These are phyloP conservation scores for Channa argus DNA, from an alignment of 2,113 vertebrate species.

Conservation along the genomic window DNA sequence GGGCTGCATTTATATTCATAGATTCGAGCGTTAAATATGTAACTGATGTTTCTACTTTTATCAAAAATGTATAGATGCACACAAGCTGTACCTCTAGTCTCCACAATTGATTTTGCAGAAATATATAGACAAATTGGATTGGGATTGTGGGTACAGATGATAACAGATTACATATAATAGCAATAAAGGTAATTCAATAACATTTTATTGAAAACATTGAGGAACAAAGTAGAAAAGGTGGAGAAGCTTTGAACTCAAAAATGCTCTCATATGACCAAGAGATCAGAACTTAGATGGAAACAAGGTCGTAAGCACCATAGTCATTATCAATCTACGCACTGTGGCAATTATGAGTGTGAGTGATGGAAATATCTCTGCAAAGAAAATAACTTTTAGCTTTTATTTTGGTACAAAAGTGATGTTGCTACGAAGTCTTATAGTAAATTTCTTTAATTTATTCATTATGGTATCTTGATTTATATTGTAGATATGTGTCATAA, in stretches of 20 bases:
- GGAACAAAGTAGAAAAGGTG: background rate
- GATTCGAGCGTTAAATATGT: too few species aligned
- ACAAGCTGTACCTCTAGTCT: constrained; percentile 12
- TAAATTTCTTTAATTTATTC: too few species aligned
- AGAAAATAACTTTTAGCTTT: too few species aligned
- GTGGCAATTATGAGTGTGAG: background rate
- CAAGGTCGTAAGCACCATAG: background rate
- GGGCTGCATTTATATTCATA: too few species aligned
- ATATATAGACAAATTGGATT: background rate
- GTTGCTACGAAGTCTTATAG: too few species aligned
- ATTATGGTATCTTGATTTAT: too few species aligned
- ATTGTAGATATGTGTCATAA: background rate
- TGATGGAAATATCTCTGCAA: background rate
- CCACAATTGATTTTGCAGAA: constrained; percentile 19
- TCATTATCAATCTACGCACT: background rate
- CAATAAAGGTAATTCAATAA: constrained; percentile 29
- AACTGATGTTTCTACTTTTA: too few species aligned
- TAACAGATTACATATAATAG: constrained; percentile 24
- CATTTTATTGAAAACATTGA: constrained; percentile 17
- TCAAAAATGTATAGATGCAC: too few species aligned
- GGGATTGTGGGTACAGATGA: constrained; percentile 16
- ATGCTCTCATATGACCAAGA: background rate
- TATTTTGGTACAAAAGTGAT: too few species aligned
- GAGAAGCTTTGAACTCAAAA: background rate
- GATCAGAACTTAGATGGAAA: background rate